Percentiles rank a stretch among this genome's conserved stretches.
phyloP scores from a whole-genome alignment of 2,888 invertebrate genomes.

The Aphodius sticticus region DNA sequence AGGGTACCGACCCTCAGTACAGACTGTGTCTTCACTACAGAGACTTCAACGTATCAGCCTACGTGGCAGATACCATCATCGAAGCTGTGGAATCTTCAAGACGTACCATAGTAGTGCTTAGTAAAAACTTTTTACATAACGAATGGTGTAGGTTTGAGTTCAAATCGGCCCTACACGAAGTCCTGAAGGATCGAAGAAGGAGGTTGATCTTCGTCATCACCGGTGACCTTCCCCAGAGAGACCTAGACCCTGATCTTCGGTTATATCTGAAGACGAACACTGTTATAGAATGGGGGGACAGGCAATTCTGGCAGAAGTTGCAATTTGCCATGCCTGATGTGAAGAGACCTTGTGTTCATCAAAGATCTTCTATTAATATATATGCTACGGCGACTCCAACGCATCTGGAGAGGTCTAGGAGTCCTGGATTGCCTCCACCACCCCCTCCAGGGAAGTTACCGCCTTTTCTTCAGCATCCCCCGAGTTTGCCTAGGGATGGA shows the following conservation, averaged over 20 bases:
- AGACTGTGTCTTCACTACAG: conserved; percentile 90
- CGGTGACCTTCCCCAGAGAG: conserved; percentile 87
- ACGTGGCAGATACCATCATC: conserved; percentile 90
- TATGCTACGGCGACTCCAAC: conserved; percentile 69
- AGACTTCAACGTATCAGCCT: conserved; percentile 88
- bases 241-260: conserved; percentile 89
- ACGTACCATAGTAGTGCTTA: conserved; percentile 88
- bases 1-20: conserved; percentile 82
- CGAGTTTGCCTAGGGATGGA: conserved; percentile 61
- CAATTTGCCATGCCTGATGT: conserved; percentile 90
- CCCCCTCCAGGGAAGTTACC: conserved; percentile 69
- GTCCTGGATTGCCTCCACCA: conserved; percentile 69
- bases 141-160: conserved; percentile 97
- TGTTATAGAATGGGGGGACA: conserved; percentile 92
- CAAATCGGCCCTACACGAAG: conserved; percentile 90
- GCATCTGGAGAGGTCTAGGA: conserved; percentile 63
- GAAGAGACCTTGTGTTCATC: conserved; percentile 69
- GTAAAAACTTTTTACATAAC: conserved; percentile 92
- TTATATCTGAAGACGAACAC: conserved; percentile 91
- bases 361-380: conserved; percentile 74
- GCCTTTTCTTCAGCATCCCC: conserved; percentile 61
- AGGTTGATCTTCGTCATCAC: conserved; percentile 89
- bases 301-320: conserved; percentile 96
- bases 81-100: conserved; percentile 92
- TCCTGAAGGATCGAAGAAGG: conserved; percentile 84